These are phyloP conservation scores for Kradibia gibbosae DNA, from an alignment of 1,140 invertebrate genomes.

Conservation along the genomic window DNA sequence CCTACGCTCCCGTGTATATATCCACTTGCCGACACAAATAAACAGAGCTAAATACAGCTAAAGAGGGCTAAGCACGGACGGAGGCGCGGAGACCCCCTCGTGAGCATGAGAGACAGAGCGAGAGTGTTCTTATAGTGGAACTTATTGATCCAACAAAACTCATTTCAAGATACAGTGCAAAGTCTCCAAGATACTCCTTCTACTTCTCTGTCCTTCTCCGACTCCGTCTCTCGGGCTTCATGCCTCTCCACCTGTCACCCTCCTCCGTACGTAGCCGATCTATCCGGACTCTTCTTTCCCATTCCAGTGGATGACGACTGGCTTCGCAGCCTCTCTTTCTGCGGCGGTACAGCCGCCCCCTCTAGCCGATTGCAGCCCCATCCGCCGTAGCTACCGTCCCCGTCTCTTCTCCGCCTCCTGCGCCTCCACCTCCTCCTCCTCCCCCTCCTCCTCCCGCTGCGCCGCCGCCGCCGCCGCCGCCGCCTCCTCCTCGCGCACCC, in stretches of 20 bases:
- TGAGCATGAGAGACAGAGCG: slow-evolving; percentile 55
- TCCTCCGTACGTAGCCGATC: slow-evolving; percentile 23
- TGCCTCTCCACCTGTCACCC: slow-evolving; percentile 14
- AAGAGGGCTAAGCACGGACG: slow-evolving; percentile 61
- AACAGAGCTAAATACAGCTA: slow-evolving; percentile 50
- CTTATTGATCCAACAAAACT: slow-evolving; percentile 75
- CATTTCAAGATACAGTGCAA: slow-evolving; percentile 75
- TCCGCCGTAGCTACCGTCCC: slow-evolving; percentile 25
- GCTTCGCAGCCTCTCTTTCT: slow-evolving; percentile 25
- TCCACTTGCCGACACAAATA: slow-evolving; percentile 69
- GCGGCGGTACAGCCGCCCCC: slow-evolving; percentile 7
- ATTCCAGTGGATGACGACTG: background rate
- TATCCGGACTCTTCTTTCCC: slow-evolving; percentile 42
- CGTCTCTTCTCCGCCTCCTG: slow-evolving; percentile 20
- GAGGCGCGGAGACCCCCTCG: slow-evolving; percentile 46
- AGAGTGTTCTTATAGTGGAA: slow-evolving; percentile 74
- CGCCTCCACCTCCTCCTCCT: slow-evolving; percentile 23
- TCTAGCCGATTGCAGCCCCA: slow-evolving; percentile 48
- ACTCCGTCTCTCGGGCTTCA: slow-evolving; percentile 49
- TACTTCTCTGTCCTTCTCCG: slow-evolving; percentile 55
- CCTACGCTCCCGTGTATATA: slow-evolving; percentile 50
- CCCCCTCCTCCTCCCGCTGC: background rate
- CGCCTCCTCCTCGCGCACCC: background rate
- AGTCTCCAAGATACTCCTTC: slow-evolving; percentile 74
- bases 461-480: slow-evolving; percentile 6